A percentile compares a stretch with the other conserved stretches of the same genome.
phyloP scores from a whole-genome alignment of 2,888 invertebrate genomes.

The Congeria kusceri region DNA sequence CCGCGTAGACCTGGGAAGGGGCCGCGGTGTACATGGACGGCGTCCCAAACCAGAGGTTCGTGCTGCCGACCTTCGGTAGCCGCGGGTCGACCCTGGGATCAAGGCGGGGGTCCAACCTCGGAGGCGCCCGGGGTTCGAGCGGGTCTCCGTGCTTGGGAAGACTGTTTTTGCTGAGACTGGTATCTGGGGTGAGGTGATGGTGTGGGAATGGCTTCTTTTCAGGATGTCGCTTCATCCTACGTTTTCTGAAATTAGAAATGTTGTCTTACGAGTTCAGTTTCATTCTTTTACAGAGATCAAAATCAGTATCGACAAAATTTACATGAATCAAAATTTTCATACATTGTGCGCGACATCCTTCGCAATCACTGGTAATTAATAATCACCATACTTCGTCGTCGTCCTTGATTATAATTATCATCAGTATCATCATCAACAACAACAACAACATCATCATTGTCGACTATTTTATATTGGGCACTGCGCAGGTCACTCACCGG shows the following conservation, averaged over 20 bases:
- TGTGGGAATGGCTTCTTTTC: constrained; percentile 49
- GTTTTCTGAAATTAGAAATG: constrained; percentile 19
- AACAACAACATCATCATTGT: no score
- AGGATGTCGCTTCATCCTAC: constrained; percentile 19
- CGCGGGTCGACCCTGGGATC: constrained; percentile 54
- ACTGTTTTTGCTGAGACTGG: constrained; percentile 68
- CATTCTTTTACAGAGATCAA: no score
- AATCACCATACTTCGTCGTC: no score
- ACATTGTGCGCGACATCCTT: no score
- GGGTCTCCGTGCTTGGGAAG: constrained; percentile 45
- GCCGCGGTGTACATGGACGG: constrained; percentile 70
- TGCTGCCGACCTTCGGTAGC: constrained; percentile 73
- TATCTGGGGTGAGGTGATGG: constrained; percentile 63
- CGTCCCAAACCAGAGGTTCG: constrained; percentile 74
- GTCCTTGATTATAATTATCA: no score
- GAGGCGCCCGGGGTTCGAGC: constrained; percentile 43
- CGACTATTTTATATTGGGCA: no score
- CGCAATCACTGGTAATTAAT: no score
- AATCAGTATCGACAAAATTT: no score
- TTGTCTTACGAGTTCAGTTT: no score
- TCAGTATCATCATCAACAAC: no score
- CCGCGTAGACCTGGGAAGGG: constrained; percentile 67
- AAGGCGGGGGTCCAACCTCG: constrained; percentile 55
- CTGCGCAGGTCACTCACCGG: constrained; percentile 63
- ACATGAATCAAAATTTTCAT: no score